Conservation (phyloP, 2,888 invertebrate genomes). For the Pelosia muscerda region DNA sequence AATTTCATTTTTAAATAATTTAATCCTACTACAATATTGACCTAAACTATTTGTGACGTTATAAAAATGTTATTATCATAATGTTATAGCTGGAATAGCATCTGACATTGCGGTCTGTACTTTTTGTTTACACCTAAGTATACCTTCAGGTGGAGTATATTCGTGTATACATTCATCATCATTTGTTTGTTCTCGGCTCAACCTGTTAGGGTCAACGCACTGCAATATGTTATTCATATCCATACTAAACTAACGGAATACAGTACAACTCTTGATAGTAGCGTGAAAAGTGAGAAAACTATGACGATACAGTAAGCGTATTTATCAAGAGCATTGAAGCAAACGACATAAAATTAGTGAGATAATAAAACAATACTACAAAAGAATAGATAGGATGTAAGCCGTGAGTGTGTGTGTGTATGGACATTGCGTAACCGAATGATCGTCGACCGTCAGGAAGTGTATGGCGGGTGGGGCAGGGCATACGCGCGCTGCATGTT, state of each 20-base stretch:
- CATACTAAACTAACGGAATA: not conserved
- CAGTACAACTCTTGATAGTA: not conserved
- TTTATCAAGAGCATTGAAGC: not conserved
- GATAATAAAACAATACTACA: constrained; percentile 35
- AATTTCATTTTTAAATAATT: too few species aligned
- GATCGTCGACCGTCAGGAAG: constrained; percentile 54
- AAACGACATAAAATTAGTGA: constrained; percentile 32
- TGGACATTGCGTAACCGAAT: constrained; percentile 61
- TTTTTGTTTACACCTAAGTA: not conserved
- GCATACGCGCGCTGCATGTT: constrained; percentile 69
- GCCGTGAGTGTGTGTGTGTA: constrained; percentile 40
- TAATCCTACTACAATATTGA: too few species aligned
- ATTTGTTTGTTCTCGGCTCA: not conserved
- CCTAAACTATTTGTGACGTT: too few species aligned
- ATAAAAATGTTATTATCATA: too few species aligned
- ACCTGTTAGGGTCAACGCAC: not conserved
- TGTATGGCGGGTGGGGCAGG: constrained; percentile 51
- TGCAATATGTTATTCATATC: not conserved
- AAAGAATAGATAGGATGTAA: constrained; percentile 36
- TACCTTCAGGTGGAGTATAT: not conserved
- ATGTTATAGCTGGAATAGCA: not conserved
- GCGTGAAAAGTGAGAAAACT: not conserved
- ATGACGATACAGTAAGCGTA: not conserved
- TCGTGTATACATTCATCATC: not conserved
- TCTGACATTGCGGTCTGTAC: not conserved